phyloP scores from a whole-genome alignment of 2,113 vertebrate genomes.

The Prunella fulvescens region DNA sequence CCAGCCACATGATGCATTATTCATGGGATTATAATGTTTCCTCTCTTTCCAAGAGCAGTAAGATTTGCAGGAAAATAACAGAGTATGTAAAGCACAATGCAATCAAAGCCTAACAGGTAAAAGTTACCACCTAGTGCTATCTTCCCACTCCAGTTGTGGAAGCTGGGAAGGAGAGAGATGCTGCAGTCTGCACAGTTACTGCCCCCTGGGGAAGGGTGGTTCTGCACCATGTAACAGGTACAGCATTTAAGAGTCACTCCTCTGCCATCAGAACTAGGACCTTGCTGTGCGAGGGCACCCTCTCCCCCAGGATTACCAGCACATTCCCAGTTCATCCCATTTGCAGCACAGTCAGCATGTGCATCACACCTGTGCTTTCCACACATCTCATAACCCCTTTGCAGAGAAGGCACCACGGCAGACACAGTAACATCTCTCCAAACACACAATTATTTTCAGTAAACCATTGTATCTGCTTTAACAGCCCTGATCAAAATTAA shows the following conservation, averaged over 20 bases:
- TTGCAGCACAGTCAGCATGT: background rate
- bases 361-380: background rate
- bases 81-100: background rate
- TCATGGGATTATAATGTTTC: background rate
- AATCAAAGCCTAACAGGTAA: background rate
- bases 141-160: background rate
- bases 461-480: background rate
- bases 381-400: background rate
- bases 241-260: background rate
- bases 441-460: background rate
- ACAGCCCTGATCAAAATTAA: background rate
- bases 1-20: background rate
- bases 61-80: background rate
- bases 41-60: background rate
- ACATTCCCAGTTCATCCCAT: background rate
- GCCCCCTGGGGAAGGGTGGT: background rate
- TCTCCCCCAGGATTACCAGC: background rate
- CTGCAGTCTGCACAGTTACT: background rate
- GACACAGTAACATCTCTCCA: background rate
- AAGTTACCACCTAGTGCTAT: background rate
- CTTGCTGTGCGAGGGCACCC: background rate
- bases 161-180: background rate
- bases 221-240: accelerated
- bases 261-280: background rate
- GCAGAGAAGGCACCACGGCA: background rate